phyloP scores from a whole-genome alignment of 2,113 vertebrate species.

The Epinephelus lanceolatus region DNA sequence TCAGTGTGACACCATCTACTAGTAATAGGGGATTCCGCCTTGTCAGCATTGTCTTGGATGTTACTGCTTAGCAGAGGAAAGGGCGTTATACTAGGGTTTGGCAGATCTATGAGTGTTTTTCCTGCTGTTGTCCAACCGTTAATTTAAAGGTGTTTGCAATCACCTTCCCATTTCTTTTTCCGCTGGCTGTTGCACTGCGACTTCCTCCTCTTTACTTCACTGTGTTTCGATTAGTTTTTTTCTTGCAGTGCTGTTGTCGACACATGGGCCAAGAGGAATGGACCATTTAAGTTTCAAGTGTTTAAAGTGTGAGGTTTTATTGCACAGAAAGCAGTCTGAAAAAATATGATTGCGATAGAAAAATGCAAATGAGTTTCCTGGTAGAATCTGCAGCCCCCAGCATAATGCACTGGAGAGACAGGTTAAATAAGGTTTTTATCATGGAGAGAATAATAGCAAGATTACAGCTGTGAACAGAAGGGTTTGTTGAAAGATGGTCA shows the following conservation, averaged over 20 bases:
- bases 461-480: too few relatives aligned
- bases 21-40: neutral
- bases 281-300: neutral
- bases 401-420: too few relatives aligned
- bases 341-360: neutral
- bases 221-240: conserved; percentile 2
- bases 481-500: too few relatives aligned
- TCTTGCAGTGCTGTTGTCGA: neutral
- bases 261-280: neutral
- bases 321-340: neutral
- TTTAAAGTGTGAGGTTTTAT: neutral
- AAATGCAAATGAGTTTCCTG: too few relatives aligned
- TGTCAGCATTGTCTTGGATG: conserved; percentile 14
- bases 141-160: conserved; percentile 18
- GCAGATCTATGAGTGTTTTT: conserved; percentile 13
- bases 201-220: conserved; percentile 3
- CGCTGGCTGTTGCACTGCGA: conserved; percentile 14
- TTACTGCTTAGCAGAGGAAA: conserved; percentile 17
- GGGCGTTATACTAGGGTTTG: conserved; percentile 1
- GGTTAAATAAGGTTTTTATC: too few relatives aligned
- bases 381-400: too few relatives aligned
- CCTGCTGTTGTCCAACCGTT: neutral
- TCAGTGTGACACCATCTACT: neutral
- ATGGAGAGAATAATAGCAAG: too few relatives aligned
- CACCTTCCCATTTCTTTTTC: conserved; percentile 8